phyloP scores from a whole-genome alignment of 1,140 invertebrate genomes.

The Plutomurus gul region DNA sequence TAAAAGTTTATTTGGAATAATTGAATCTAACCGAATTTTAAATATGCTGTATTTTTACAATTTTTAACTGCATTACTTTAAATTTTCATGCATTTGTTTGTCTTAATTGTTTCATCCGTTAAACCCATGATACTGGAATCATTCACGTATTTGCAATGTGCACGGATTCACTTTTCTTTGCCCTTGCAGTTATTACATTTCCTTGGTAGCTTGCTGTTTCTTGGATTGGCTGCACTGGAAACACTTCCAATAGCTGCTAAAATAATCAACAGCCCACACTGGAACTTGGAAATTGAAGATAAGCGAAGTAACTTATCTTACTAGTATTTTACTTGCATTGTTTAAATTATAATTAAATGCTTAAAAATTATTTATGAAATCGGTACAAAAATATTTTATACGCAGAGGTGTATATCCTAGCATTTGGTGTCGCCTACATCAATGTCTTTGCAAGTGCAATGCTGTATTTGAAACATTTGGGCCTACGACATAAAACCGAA shows the following conservation, averaged over 20 bases:
- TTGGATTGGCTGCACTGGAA: neutral
- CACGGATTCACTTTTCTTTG: too few species aligned
- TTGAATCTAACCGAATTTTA: too few species aligned
- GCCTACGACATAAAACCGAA: too few species aligned
- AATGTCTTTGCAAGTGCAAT: conserved; percentile 22
- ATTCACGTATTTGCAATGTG: too few species aligned
- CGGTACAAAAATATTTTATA: too few species aligned
- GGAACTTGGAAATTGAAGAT: neutral
- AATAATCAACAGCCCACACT: neutral
- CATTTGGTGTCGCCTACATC: conserved; percentile 15
- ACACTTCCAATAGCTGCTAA: neutral
- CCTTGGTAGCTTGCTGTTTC: neutral
- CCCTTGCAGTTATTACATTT: neutral
- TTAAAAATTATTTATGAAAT: neutral
- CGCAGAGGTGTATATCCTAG: conserved; percentile 3
- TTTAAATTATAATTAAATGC: neutral
- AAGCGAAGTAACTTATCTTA: neutral
- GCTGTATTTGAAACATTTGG: conserved; percentile 1
- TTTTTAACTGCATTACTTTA: neutral
- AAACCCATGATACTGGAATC: too few species aligned
- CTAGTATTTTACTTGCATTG: neutral
- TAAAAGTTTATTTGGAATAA: neutral
- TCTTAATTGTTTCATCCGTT: too few species aligned
- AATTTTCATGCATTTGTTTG: neutral
- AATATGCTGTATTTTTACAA: too few species aligned